Base-by-base conservation (phyloP, 2,113 vertebrate species). In the Pithys albifrons region DNA sequence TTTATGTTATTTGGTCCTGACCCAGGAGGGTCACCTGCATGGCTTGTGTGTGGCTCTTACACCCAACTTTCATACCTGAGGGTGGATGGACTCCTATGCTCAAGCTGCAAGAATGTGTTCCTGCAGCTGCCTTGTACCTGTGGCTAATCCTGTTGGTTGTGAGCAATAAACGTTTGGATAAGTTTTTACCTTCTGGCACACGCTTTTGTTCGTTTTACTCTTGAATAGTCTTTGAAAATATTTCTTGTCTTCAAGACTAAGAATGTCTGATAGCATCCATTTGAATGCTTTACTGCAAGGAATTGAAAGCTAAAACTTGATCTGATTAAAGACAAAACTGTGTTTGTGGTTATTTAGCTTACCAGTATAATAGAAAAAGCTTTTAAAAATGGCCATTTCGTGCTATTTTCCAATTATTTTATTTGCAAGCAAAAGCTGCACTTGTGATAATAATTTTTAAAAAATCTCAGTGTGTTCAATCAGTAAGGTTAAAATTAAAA, bases 401-500 rank as follows among this genome's bases (percentile, higher is more conserved):
- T 33, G 19, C 6, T 67, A 23, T 80, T 90, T 91, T 85, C 33
- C 18, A 49, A 12, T 65, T 55, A 49, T 6, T 59, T 79, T 64
- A 61, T 74, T 93, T 86, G 29, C 29, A 79, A 76, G 12, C 12
- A 41, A 58, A 75, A 59, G 24, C 4, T 66, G 10, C 11, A 72
- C 18, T 62, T 46, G 41, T 48, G 19, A n/a, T 55, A 7, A 33
- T 29, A 70, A 57, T 46, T 20, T 29, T 62, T 39, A n/a, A 37
- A n/a, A 37, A 51, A 18, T 77, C 18, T 69, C 33, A 6, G 39
- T 43, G 45, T 73, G 55, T 93, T 93, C 93, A 94, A 92, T 95
- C 71, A 91, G 35, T 96, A 79, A 61, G 25, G 78, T 81, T 78
- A 92, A 85, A 86, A 85, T 79, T 49, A 59, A 84, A 71, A 35